Conservation (phyloP, 2,888 invertebrate species). For the Synergus itoensis region DNA sequence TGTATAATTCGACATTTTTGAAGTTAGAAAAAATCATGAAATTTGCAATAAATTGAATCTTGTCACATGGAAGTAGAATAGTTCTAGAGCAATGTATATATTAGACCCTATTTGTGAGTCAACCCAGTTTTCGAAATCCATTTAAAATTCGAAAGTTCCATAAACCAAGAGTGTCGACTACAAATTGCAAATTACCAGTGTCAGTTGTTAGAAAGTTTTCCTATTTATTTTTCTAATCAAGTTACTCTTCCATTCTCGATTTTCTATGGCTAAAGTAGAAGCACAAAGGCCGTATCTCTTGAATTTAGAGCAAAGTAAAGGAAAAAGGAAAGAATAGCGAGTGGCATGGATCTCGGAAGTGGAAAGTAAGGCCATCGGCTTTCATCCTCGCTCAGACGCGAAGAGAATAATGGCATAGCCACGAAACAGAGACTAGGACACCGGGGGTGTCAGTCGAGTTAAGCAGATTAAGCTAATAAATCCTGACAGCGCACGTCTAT, state of each 20-base stretch:
- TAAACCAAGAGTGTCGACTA: conserved; percentile 14
- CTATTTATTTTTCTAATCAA: conserved; percentile 39
- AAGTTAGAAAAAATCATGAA: no score
- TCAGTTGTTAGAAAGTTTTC: conserved; percentile 5
- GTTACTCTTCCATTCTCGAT: not conserved
- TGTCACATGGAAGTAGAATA: conserved; percentile 2
- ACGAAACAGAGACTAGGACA: conserved; percentile 48
- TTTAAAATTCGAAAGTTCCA: conserved; percentile 6
- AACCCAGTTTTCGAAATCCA: conserved; percentile 27
- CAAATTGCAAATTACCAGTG: conserved; percentile 28
- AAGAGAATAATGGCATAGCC: conserved; percentile 47
- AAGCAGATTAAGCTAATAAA: conserved; percentile 73
- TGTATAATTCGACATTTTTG: no score
- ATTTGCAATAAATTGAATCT: not conserved
- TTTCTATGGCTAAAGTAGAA: not conserved
- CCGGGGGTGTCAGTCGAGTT: conserved; percentile 62
- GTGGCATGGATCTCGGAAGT: conserved; percentile 1
- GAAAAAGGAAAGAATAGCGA: not conserved
- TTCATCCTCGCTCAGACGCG: conserved; percentile 53
- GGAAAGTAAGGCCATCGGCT: conserved; percentile 32
- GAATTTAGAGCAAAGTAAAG: not conserved
- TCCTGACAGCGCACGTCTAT: conserved; percentile 65
- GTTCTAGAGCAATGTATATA: conserved; percentile 15
- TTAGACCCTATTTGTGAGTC: not conserved
- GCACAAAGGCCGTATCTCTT: conserved; percentile 8